A percentile compares a stretch with the other conserved stretches of the same genome.
Evolutionary conservation across 2,888 invertebrate species (phyloP).

Genomic region (Malacosoma neustria): DNA sequence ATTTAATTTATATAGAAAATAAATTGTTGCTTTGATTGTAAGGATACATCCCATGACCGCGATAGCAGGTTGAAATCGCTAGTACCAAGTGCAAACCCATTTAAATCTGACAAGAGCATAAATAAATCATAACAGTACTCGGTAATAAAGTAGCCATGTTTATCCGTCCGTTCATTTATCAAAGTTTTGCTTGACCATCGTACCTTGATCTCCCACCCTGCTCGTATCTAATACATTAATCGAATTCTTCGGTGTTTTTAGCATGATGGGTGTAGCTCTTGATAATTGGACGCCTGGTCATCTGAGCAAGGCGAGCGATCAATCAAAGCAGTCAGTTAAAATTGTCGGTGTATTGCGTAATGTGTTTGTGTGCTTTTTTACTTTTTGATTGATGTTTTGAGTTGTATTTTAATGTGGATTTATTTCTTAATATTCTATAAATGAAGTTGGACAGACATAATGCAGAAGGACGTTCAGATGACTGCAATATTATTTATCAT

Average conservation of each 20-base stretch:
- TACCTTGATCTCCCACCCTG: constrained; percentile 23
- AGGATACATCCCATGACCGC: too few relatives aligned
- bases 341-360: constrained; percentile 51
- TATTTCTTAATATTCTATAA: background rate
- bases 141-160: constrained; percentile 71
- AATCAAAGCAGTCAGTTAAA: constrained; percentile 49
- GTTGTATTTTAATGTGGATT: constrained; percentile 21
- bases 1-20: too few relatives aligned
- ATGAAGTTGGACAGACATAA: too few relatives aligned
- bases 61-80: too few relatives aligned
- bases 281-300: constrained; percentile 28
- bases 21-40: too few relatives aligned
- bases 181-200: constrained; percentile 42
- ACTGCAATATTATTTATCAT: too few relatives aligned
- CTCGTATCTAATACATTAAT: constrained; percentile 5
- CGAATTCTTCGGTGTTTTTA: constrained; percentile 6
- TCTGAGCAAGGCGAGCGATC: constrained; percentile 51
- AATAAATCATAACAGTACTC: constrained; percentile 67
- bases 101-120: constrained; percentile 62
- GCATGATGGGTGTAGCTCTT: constrained; percentile 17
- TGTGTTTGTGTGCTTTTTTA: constrained; percentile 53
- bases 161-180: constrained; percentile 66
- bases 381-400: constrained; percentile 48
- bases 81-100: constrained; percentile 45
- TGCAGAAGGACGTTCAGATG: too few relatives aligned